phyloP scores from a whole-genome alignment of 1,140 invertebrate genomes.

The Trachymyrmex cornetzi region DNA sequence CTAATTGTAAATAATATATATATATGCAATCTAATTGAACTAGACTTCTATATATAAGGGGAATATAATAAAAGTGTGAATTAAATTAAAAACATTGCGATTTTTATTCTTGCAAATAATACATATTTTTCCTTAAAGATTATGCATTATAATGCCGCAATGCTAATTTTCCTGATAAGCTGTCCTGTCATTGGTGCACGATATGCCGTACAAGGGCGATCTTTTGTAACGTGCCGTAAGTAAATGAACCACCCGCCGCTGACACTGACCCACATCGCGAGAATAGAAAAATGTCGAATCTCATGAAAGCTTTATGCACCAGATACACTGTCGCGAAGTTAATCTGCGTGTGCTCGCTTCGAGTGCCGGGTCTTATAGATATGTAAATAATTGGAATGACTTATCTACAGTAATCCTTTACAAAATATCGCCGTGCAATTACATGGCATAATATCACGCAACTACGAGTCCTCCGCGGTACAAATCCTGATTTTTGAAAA shows the following conservation, averaged over 20 bases:
- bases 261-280: slow-evolving; percentile 69
- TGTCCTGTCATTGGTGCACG: slow-evolving; percentile 9
- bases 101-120: neutral
- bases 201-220: slow-evolving; percentile 16
- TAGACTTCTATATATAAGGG: neutral
- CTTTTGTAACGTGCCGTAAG: slow-evolving; percentile 41
- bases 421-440: neutral
- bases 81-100: neutral
- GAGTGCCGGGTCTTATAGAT: neutral
- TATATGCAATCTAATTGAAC: neutral
- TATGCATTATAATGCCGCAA: neutral
- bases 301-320: slow-evolving; percentile 68
- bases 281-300: slow-evolving; percentile 73
- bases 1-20: neutral
- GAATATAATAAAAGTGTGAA: neutral
- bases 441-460: too few species aligned
- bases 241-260: slow-evolving; percentile 44
- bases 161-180: slow-evolving; percentile 37
- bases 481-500: neutral
- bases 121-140: neutral
- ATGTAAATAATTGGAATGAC: slow-evolving; percentile 25
- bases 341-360: neutral
- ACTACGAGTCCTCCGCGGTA: neutral
- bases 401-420: neutral
- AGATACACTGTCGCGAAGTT: slow-evolving; percentile 13